phyloP scores from a whole-genome alignment of 2,113 vertebrate genomes.

The Neotoma lepida region DNA sequence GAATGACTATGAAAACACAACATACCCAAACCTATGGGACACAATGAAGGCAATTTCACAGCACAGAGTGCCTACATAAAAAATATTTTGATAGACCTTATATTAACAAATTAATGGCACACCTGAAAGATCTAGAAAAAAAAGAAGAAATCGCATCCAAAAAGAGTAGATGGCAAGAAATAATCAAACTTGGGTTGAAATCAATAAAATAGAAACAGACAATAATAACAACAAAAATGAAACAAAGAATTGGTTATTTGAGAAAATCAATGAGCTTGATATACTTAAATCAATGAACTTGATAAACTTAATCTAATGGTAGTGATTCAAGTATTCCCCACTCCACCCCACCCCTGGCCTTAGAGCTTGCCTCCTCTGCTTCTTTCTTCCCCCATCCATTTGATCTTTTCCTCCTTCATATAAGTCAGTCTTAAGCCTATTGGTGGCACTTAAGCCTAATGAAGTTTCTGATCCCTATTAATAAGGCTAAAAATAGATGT shows the following conservation, averaged over 20 bases:
- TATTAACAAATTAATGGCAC: no score
- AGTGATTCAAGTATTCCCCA: background rate
- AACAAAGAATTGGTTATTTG: no score
- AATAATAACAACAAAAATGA: no score
- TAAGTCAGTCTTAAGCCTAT: constrained; percentile 61
- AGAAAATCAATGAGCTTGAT: no score
- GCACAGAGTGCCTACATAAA: background rate
- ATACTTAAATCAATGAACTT: no score
- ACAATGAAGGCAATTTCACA: background rate
- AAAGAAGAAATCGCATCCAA: no score
- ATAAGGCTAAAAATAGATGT: constrained; percentile 62
- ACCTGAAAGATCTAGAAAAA: no score
- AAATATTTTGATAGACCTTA: no score
- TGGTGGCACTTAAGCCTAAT: constrained; percentile 55
- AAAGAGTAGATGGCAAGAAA: no score
- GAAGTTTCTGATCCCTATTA: constrained; percentile 57
- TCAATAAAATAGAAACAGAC: no score
- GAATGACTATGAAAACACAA: background rate
- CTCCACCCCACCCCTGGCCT: background rate
- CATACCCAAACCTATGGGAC: background rate
- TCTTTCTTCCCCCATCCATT: constrained; percentile 14
- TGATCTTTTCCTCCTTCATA: constrained; percentile 44
- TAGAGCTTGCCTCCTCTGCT: background rate
- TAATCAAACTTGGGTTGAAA: no score
- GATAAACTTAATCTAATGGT: background rate